Base-by-base conservation (phyloP, 2,113 vertebrate genomes). In the Pipra filicauda region DNA sequence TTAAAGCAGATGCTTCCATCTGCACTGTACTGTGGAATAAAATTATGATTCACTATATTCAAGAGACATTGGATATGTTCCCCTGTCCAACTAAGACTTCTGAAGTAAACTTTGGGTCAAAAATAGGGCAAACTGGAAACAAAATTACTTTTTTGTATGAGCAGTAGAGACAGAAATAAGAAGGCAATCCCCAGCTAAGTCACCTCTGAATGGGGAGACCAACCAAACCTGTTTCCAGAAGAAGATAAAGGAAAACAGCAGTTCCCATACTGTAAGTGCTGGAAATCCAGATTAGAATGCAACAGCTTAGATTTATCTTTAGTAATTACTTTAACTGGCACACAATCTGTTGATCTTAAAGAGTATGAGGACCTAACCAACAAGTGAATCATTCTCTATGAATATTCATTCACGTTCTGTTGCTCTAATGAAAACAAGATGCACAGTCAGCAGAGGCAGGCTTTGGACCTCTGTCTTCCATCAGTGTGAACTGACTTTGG, bases 1-100 rank as follows among this genome's bases (percentile, higher is more conserved):
- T 81, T 88, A 85, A 94, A 91, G 58, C 70, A 96, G 82, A 95
- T 94, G 82, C 79, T 87, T 44, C 72, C 57, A 85, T 76, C 71
- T 89, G 70, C 55, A 58, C 23, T 77, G 28, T 15, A 43, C 11
- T 57, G 51, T 39, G n/a, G 49, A 89, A 91, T 65, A 96, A 76
- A 89, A 62, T 52, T 14, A 31, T 12, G 10, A 82, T 39, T 82
- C 14, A 8, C 48, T 49, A 4, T 20, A 18, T 66, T 76, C 33
- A 69, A 88, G 31, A 58, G 21, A 59, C 18, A 27, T 52, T 51
- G 33, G 91, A 43, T 44, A 64, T 48, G 31, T 85, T 70, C 13
- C 20, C 9, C 27, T 64, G 23, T 57, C 26, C 70, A 80, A 78
- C 17, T 54, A 46, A 61, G 59, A 51, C 19, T 89, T 77, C 43